These are phyloP conservation scores for Sebastes diploproa DNA, from an alignment of 2,797 vertebrate species.

Conservation along the genomic window DNA sequence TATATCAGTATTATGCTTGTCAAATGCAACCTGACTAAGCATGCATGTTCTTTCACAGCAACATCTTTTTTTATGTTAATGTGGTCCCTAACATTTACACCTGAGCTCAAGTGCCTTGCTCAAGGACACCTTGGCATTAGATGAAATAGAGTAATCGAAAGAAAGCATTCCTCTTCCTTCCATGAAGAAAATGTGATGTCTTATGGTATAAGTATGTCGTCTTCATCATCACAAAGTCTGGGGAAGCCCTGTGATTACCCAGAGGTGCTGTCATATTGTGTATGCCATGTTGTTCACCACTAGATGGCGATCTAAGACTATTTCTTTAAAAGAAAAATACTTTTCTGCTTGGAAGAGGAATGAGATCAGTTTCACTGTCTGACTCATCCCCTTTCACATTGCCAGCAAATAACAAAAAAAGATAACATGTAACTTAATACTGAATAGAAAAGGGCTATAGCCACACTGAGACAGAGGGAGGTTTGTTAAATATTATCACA, in stretches of 20 bases:
- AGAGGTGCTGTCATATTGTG: background rate
- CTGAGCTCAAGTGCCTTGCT: background rate
- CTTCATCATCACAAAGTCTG: background rate
- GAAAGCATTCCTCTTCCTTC: background rate
- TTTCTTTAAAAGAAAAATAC: background rate
- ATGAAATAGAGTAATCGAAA: background rate
- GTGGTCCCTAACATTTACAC: background rate
- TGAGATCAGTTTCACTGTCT: constrained; percentile 18
- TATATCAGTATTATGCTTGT: background rate
- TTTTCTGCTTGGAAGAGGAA: background rate
- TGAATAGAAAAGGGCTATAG: background rate
- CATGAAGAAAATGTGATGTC: background rate
- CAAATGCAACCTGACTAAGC: background rate
- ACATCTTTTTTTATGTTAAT: background rate
- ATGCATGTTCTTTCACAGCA: background rate
- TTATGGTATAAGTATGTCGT: background rate
- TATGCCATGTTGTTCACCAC: constrained; percentile 6
- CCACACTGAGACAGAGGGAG: background rate
- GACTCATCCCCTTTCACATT: constrained; percentile 28
- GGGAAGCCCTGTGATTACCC: background rate
- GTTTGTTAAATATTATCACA: constrained; percentile 39
- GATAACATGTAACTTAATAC: constrained; percentile 24
- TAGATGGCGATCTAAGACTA: constrained; percentile 55
- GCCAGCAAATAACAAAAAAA: background rate
- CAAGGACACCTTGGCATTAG: background rate